These are phyloP conservation scores for Eurypyga helias DNA, from an alignment of 2,113 vertebrate genomes.

Conservation along the genomic window DNA sequence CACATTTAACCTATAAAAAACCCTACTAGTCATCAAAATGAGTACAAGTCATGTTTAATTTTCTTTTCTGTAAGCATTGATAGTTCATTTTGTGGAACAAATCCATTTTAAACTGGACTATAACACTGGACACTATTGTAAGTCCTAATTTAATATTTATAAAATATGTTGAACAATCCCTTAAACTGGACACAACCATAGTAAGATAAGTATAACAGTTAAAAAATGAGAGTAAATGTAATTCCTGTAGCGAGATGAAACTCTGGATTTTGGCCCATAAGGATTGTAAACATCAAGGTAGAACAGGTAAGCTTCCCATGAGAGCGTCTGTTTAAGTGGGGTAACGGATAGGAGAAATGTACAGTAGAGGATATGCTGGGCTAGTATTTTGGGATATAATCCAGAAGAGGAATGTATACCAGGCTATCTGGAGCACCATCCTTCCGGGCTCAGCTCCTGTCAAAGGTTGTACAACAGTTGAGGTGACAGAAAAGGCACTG, in stretches of 20 bases:
- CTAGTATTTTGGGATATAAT: not conserved
- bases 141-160: not conserved
- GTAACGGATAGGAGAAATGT: not conserved
- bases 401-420: not conserved
- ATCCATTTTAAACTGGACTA: not conserved
- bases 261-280: not conserved
- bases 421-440: not conserved
- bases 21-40: not conserved
- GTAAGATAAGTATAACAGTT: not conserved
- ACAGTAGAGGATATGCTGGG: not conserved
- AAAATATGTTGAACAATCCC: not conserved
- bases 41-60: not conserved
- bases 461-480: not conserved
- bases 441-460: not conserved
- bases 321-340: not conserved
- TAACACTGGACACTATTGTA: not conserved
- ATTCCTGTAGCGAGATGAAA: not conserved
- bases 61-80: not conserved
- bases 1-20: not conserved
- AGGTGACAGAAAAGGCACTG: not conserved
- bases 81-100: not conserved
- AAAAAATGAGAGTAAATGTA: not conserved
- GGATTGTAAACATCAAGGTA: not conserved
- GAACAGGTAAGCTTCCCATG: not conserved
- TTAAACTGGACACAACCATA: not conserved